phyloP scores from a whole-genome alignment of 1,140 invertebrate species.

The Pogonomyrmex barbatus region DNA sequence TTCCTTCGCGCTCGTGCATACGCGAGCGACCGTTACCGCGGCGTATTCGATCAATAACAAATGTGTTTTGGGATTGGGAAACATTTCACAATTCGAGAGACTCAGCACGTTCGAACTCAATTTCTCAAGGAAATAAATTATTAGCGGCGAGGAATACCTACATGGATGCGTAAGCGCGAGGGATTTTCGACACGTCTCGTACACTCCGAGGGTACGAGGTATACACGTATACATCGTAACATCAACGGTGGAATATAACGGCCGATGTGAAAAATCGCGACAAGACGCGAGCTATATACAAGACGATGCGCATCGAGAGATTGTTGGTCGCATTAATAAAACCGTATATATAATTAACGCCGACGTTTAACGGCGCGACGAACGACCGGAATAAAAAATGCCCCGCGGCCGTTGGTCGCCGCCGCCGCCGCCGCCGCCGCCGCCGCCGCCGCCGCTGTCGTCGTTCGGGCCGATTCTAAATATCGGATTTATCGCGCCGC shows the following conservation, averaged over 20 bases:
- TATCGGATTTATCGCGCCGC: conserved; percentile 66
- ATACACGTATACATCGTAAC: no score
- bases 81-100: conserved; percentile 48
- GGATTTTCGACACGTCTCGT: conserved; percentile 45
- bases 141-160: neutral
- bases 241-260: neutral
- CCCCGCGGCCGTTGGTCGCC: conserved; percentile 4
- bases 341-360: conserved; percentile 59
- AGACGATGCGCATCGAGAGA: neutral
- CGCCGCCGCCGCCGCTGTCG: neutral
- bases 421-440: neutral
- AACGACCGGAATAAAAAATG: conserved; percentile 50
- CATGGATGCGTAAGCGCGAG: neutral
- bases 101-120: conserved; percentile 51
- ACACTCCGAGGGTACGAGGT: neutral
- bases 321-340: conserved; percentile 54
- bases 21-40: conserved; percentile 55
- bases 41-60: conserved; percentile 78
- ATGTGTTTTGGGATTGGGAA: conserved; percentile 48
- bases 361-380: conserved; percentile 61
- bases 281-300: neutral
- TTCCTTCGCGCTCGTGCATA: conserved; percentile 62
- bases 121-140: conserved; percentile 55
- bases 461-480: conserved; percentile 63
- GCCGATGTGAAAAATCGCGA: conserved; percentile 46